Base-by-base conservation (phyloP, 2,797 vertebrate species). In the Poeciliopsis presidionis region DNA sequence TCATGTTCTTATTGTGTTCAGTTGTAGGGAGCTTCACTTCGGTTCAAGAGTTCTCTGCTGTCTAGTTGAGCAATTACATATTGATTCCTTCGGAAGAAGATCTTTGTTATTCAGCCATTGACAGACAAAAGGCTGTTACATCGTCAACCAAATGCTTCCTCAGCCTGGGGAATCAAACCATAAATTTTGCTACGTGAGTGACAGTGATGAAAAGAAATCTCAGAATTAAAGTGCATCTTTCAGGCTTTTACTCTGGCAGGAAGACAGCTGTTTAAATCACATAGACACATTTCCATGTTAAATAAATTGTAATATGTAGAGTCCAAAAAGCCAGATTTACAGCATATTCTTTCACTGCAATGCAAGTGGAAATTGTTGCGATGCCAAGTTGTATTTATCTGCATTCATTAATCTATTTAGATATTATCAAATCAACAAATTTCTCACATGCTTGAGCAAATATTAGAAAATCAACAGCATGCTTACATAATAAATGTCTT, bases 31-130 rank as follows among this genome's bases (percentile, higher is more conserved):
- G 69, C 53, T 47, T 77, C 74, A 43, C 53, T 73, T 46, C 63
- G 22, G 12, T 63, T 33, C 16, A 6, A 67, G 47, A 77, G 63
- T 83, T 79, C 72, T 76, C 75, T 79, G 67, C 75, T 55, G 78
- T 82, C 84, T 76, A 77, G 75, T 80, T 76, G 69, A 82, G 73
- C 82, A 83, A 84, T 88, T 83, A 80, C 4, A 76, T 90, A 89
- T 84, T 71, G 80, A 91, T 89, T 88, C 85, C 49, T 75, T 74
- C n/a, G 74, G 69, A 81, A 59, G 67, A 87, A 80, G 73, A 85
- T 81, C 70, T 82, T 53, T 59, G 72, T 71, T 77, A 79, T 81
- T 11, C 57, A 74, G 61, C 59, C 81, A 76, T 67, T 87, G 86
- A 86, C 72, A 75, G 87, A 83, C 80, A 73, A 72, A 59, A 72